Conservation (phyloP, 2,797 vertebrate species). For the Hirundo rustica region DNA sequence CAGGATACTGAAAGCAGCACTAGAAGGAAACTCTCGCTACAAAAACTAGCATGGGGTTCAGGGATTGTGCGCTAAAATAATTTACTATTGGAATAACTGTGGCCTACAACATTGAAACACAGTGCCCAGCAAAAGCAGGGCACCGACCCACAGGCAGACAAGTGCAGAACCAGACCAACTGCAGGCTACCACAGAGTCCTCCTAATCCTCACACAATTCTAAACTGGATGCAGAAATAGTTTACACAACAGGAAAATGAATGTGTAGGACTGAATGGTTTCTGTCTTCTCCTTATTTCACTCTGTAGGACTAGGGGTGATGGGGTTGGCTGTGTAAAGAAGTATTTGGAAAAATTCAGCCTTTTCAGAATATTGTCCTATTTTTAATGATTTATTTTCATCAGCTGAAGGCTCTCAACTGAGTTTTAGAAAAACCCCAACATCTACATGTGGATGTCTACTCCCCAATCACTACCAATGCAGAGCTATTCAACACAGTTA, state of each 20-base stretch:
- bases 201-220: neutral
- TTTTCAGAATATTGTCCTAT: neutral
- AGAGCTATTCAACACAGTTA: neutral
- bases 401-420: neutral
- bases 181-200: neutral
- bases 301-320: neutral
- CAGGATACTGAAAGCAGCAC: neutral
- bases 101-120: neutral
- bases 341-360: neutral
- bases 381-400: neutral
- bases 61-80: neutral
- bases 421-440: neutral
- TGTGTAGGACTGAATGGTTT: neutral
- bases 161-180: neutral
- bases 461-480: neutral
- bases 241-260: neutral
- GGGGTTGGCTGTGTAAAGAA: neutral
- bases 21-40: neutral
- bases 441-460: neutral
- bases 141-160: neutral
- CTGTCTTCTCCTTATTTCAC: neutral
- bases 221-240: neutral
- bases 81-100: neutral
- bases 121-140: neutral
- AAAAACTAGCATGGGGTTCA: neutral